phyloP scores from a whole-genome alignment of 1,140 invertebrate genomes.

The Dendrolimus punctatus region DNA sequence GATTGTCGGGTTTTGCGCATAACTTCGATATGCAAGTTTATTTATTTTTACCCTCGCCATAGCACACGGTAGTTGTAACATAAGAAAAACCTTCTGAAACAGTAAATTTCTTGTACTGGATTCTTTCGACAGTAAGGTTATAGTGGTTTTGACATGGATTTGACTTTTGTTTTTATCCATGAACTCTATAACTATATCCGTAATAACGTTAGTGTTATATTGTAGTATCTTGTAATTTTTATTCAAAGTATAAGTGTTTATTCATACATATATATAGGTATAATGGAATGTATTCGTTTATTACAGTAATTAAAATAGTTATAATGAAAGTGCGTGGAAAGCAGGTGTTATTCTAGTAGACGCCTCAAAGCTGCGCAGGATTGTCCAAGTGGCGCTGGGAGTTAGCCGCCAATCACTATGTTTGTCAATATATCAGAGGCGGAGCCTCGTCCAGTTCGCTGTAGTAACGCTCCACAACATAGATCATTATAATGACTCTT shows the following conservation, averaged over 20 bases:
- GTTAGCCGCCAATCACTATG: slow-evolving; percentile 55
- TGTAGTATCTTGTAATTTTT: neutral
- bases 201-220: no score
- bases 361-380: slow-evolving; percentile 55
- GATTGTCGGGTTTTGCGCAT: no score
- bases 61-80: no score
- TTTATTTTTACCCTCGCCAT: no score
- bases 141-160: no score
- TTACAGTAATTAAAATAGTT: slow-evolving; percentile 7
- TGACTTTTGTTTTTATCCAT: no score
- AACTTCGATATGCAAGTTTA: no score
- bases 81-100: no score
- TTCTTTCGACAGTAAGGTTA: no score
- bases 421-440: slow-evolving; percentile 52
- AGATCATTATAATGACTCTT: slow-evolving; percentile 19
- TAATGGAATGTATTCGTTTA: neutral
- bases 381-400: slow-evolving; percentile 38
- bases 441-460: slow-evolving; percentile 30
- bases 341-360: slow-evolving; percentile 28
- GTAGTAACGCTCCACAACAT: slow-evolving; percentile 7
- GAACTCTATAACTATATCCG: no score
- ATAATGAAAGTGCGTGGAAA: slow-evolving; percentile 18
- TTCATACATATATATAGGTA: neutral
- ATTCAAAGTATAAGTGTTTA: neutral
- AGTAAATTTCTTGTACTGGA: no score